Evolutionary conservation across 1,140 invertebrate species (phyloP), one percentile per base, ranked within the genome.

Genomic region (Drosophila murphyi): DNA sequence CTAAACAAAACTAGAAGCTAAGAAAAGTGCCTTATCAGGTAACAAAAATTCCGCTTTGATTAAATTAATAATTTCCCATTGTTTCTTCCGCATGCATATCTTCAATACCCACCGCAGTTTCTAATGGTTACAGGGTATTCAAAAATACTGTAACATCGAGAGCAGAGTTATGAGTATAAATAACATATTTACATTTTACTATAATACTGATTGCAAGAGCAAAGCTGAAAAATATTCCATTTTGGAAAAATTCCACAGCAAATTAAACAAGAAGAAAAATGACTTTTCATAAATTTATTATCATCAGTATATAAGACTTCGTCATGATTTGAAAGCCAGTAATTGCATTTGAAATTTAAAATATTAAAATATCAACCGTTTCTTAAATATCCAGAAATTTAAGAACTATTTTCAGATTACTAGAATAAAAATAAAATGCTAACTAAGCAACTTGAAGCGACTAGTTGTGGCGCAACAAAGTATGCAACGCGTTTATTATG

Each of bases 121-220:
- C 8, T 12, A 8, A 48, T 20, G 3, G 28, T 12, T 37, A 39
- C 47, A 62, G 60, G 47, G 60, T 37, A 50, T 50, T 2, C 7
- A 12, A 29, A 35, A 35, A 50, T 12, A 62, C 32, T 37, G 60
- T 12, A 37, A 32, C 31, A 51, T 4, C 20, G 34, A 51, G 7
- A 54, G n/a, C 34, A 52, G 41, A 67, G 47, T 34, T 59, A 20
- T 12, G 50, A 54, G 71, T 48, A 70, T 74, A 74, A 61, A 72
- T 69, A 74, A 60, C 65, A 74, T 62, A 75, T 75, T 74, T 70
- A 74, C 65, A 74, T 74, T 75, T 71, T 75, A 51, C 39, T 51
- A 70, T 75, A 71, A 71, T 75, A 45, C 72, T 69, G 59, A 69
- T 74, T 74, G 51, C 50, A 52, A 39, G 59, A 52, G 62, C 47